Conservation (phyloP, 2,797 vertebrate genomes). For the Galagoides demidoff region DNA sequence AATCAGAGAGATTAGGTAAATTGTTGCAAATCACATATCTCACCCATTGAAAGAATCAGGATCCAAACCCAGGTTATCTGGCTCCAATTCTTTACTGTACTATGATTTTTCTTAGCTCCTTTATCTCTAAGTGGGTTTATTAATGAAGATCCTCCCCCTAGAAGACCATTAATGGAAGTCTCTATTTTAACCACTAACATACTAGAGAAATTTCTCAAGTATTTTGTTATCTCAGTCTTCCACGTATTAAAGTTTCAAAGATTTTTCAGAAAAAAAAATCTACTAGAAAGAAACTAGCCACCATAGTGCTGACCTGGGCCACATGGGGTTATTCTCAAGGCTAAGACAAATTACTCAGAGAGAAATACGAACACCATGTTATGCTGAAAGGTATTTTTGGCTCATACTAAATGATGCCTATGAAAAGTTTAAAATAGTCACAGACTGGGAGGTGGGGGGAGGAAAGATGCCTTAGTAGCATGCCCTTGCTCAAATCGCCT, state of each 20-base stretch:
- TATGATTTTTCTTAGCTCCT: background rate
- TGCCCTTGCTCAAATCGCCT: conserved; percentile 65
- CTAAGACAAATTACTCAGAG: conserved; percentile 54
- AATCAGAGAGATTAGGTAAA: conserved; percentile 26
- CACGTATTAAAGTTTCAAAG: conserved; percentile 22
- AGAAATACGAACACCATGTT: conserved; percentile 72
- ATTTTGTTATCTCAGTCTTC: background rate
- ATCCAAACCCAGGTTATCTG: background rate
- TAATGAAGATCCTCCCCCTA: background rate
- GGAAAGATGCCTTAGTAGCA: conserved; percentile 29
- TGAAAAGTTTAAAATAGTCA: conserved; percentile 75
- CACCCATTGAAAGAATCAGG: background rate
- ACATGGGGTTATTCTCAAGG: conserved; percentile 51
- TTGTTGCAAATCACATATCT: background rate
- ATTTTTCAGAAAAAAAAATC: conserved; percentile 18
- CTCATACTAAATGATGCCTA: conserved; percentile 72
- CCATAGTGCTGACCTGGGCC: background rate
- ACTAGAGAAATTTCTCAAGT: conserved; percentile 3
- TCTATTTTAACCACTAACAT: background rate
- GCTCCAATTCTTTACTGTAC: background rate
- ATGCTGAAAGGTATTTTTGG: conserved; percentile 75
- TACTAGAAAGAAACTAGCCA: background rate
- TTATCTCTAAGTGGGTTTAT: background rate
- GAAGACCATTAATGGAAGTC: background rate
- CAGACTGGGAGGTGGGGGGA: background rate